Evolutionary conservation across 1,140 invertebrate species (phyloP).

Genomic region (Heliconius congener): DNA sequence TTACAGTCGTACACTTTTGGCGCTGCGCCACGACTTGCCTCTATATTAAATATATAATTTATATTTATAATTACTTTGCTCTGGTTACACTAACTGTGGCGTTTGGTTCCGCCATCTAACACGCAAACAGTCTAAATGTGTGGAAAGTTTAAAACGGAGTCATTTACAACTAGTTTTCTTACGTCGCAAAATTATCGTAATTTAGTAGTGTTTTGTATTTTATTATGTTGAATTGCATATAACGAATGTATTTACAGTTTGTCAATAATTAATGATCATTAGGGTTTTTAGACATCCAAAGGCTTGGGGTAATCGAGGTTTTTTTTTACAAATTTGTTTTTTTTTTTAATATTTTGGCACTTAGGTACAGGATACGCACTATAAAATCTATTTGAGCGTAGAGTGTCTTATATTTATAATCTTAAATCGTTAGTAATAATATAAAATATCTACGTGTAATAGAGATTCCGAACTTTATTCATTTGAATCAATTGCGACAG

Average conservation of each 20-base stretch:
- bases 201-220: background rate
- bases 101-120: background rate
- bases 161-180: background rate
- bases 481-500: background rate
- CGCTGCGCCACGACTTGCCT: too few species aligned
- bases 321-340: too few species aligned
- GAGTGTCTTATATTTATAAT: background rate
- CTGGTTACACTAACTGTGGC: background rate
- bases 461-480: background rate
- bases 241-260: too few species aligned
- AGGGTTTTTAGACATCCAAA: too few species aligned
- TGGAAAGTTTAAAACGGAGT: background rate
- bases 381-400: too few species aligned
- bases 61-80: background rate
- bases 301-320: too few species aligned
- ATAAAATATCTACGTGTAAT: background rate
- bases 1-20: too few species aligned
- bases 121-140: background rate
- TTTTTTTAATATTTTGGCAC: too few species aligned
- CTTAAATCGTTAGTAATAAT: background rate
- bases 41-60: background rate
- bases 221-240: too few species aligned
- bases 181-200: background rate
- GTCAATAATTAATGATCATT: too few species aligned
- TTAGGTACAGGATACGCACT: too few species aligned